Percentiles rank a stretch among this genome's conserved stretches.
Conservation (phyloP, 2,797 vertebrate species). For the Rousettus madagascariensis region DNA sequence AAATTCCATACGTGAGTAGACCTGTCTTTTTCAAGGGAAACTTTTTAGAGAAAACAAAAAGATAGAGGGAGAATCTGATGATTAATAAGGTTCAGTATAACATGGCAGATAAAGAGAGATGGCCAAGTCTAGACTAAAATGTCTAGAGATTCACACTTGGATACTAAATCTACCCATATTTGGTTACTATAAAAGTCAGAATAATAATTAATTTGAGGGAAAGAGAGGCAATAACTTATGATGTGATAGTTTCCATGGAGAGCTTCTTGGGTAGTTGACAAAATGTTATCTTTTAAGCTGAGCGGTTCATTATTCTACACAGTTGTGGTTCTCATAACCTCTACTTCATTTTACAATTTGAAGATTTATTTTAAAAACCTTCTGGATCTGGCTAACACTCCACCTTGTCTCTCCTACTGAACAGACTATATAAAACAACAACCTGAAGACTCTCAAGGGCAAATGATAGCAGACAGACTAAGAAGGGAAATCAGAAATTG, state of each 20-base stretch:
- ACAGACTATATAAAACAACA: neutral
- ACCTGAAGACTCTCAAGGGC: neutral
- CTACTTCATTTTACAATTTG: neutral
- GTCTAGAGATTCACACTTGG: neutral
- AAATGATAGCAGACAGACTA: neutral
- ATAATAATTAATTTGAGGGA: neutral
- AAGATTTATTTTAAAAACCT: neutral
- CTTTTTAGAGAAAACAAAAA: neutral
- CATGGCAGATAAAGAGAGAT: neutral
- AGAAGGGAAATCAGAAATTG: neutral
- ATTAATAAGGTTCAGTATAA: neutral
- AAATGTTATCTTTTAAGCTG: neutral
- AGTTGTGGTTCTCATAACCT: neutral
- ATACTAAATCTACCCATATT: neutral
- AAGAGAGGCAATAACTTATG: neutral
- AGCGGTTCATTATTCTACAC: neutral
- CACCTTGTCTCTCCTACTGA: neutral
- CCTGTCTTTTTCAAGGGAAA: neutral
- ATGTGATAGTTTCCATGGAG: neutral
- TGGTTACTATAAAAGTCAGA: neutral
- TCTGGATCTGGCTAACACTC: neutral
- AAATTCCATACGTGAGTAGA: neutral
- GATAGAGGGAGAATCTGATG: neutral
- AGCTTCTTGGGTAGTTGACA: neutral
- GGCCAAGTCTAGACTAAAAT: neutral